phyloP scores from a whole-genome alignment of 2,888 invertebrate species.

The Tridacna gigas region DNA sequence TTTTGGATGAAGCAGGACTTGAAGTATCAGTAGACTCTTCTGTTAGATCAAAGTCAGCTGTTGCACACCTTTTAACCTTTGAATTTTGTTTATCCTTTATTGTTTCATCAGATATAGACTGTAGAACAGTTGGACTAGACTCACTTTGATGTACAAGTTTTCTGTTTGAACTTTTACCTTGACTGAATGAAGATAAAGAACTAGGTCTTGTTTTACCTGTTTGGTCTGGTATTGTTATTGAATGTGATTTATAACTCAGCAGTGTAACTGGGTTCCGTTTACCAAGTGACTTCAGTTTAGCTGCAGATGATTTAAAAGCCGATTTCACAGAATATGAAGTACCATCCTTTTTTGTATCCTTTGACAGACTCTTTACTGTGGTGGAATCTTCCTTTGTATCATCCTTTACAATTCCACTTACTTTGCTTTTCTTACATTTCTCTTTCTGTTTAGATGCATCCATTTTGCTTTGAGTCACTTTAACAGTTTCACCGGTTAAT shows the following conservation, averaged over 20 bases:
- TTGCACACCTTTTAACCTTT: constrained; percentile 8
- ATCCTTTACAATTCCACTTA: not conserved
- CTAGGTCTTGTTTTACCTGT: constrained; percentile 29
- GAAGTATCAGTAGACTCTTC: not conserved
- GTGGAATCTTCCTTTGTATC: not conserved
- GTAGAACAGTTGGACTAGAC: constrained; percentile 59
- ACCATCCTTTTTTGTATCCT: constrained; percentile 16
- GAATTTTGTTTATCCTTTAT: not conserved
- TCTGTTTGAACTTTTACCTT: constrained; percentile 8
- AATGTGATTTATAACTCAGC: constrained; percentile 58
- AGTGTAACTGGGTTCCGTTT: constrained; percentile 57
- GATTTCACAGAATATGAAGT: constrained; percentile 50
- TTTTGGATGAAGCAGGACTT: constrained; percentile 16
- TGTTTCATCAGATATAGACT: not conserved
- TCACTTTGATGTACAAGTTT: constrained; percentile 50
- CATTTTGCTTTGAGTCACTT: not conserved
- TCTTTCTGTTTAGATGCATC: not conserved
- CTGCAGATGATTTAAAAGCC: constrained; percentile 59
- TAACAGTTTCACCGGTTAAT: constrained; percentile 2
- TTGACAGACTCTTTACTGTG: constrained; percentile 11
- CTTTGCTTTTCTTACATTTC: not conserved
- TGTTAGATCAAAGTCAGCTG: not conserved
- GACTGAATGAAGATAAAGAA: not conserved
- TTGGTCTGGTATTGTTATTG: constrained; percentile 57
- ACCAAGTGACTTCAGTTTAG: constrained; percentile 60